phyloP scores from a whole-genome alignment of 92 coral and sea anemone species.

The Palythoa grandiflora region DNA sequence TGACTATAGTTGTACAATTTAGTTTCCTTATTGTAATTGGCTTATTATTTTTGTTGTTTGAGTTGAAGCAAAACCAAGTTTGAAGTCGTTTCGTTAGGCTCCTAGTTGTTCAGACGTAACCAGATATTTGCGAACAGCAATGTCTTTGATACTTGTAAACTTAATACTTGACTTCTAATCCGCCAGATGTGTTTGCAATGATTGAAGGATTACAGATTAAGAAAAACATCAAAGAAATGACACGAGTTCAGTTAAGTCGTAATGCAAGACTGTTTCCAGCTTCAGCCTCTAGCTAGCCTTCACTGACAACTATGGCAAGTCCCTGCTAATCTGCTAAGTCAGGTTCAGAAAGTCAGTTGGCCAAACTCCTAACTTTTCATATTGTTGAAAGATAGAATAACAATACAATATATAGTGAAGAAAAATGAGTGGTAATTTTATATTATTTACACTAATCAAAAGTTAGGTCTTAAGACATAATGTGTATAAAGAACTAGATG shows the following conservation, averaged over 20 bases:
- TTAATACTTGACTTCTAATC: conserved; percentile 27
- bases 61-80: neutral
- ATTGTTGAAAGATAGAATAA: neutral
- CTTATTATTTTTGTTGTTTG: neutral
- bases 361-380: neutral
- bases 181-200: neutral
- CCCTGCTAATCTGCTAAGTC: neutral
- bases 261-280: neutral
- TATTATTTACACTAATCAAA: no score
- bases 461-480: no score
- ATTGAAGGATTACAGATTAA: conserved; percentile 19
- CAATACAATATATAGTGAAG: neutral
- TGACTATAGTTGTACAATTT: neutral
- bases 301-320: neutral
- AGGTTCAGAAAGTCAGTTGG: neutral
- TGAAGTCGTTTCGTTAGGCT: neutral
- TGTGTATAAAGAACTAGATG: no score
- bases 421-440: no score
- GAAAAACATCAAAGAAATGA: neutral
- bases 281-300: neutral
- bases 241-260: neutral
- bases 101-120: conserved; percentile 21
- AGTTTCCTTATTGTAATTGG: conserved; percentile 9
- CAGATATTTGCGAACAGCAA: conserved; percentile 28
- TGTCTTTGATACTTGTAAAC: conserved; percentile 28